Percentiles rank a stretch among this genome's conserved stretches.
These are phyloP conservation scores for Hydrochoerus hydrochaeris DNA, from an alignment of 2,113 vertebrate species.

Conservation along the genomic window DNA sequence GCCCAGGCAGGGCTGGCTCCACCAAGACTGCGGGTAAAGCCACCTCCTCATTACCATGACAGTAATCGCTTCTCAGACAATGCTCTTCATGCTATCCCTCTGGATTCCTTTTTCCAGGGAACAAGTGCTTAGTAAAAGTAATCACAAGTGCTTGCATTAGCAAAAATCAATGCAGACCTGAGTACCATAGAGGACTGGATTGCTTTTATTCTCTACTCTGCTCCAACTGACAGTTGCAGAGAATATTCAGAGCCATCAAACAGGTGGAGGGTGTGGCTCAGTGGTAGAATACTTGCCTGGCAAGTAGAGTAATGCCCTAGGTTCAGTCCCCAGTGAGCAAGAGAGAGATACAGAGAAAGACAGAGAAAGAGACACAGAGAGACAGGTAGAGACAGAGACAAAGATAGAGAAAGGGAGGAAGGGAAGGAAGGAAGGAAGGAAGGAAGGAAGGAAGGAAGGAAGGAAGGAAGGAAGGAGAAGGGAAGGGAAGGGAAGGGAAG, in stretches of 20 bases:
- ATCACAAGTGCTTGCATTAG: neutral
- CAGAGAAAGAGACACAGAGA: neutral
- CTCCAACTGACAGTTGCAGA: neutral
- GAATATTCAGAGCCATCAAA: neutral
- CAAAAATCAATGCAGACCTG: neutral
- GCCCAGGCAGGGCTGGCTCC: neutral
- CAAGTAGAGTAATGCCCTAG: neutral
- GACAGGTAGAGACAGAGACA: neutral
- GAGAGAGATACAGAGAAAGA: neutral
- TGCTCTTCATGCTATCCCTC: neutral
- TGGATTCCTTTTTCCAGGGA: conserved; percentile 27
- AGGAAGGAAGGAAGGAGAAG: no score
- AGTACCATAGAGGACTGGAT: neutral
- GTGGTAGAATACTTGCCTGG: neutral
- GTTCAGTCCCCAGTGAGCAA: neutral
- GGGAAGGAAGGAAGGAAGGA: rapidly evolving
- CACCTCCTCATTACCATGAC: conserved; percentile 48
- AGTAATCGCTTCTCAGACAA: conserved; percentile 54
- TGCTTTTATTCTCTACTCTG: neutral
- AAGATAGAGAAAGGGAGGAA: neutral
- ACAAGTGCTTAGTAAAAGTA: neutral
- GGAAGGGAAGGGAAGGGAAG: neutral
- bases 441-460: rapidly evolving
- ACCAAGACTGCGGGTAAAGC: conserved; percentile 67
- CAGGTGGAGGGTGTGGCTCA: neutral